Evolutionary conservation across 2,888 invertebrate species (phyloP), one percentile per base, ranked within the genome.

Genomic region (Monoplex corrugatus): DNA sequence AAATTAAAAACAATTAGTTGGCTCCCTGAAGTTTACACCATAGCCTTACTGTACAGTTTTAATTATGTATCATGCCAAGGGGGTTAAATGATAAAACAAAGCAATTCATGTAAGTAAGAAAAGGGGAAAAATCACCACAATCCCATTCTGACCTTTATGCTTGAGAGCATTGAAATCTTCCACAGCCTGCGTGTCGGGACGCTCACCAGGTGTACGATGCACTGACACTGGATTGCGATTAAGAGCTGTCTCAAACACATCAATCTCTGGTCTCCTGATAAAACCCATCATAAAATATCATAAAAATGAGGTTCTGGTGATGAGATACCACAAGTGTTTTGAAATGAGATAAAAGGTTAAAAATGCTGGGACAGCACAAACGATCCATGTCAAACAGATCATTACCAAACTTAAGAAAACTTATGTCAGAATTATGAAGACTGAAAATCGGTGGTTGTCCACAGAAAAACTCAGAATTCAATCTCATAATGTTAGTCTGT

Each of bases 161-260:
- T 95, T 95, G 43, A 95, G 93, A 57, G 94, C 91, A 88, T 93
- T 93, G 90, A 95, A 95, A 44, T 95, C 94, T 68, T 94, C 91
- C 43, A 93, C 87, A 72, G 92, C 93, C 75, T 89, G 90, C 0
- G 93, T 91, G 88, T 94, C 93, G 23, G 93, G 92, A 35, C 87
- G 90, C 40, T 94, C 94, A 19, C 50, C 91, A 40, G 89, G 83
- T 5, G 89, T 75, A 35, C 89, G 83, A 8, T 75, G 72, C 0
- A 92, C 86, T 13, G 92, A 90, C 40, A 93, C 92, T 8, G 94
- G 92, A 90, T 93, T 93, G 16, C 93, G 83, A 68, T 89, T 91
- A 80, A 90, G 91, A 16, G 94, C 94, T 57, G 93, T 94, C 89
- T 94, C 94, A 93, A 94, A 94, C 35, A 92, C 91, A 92, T 93